These are phyloP conservation scores for Indri indri DNA, from an alignment of 2,113 vertebrate genomes.

Conservation along the genomic window DNA sequence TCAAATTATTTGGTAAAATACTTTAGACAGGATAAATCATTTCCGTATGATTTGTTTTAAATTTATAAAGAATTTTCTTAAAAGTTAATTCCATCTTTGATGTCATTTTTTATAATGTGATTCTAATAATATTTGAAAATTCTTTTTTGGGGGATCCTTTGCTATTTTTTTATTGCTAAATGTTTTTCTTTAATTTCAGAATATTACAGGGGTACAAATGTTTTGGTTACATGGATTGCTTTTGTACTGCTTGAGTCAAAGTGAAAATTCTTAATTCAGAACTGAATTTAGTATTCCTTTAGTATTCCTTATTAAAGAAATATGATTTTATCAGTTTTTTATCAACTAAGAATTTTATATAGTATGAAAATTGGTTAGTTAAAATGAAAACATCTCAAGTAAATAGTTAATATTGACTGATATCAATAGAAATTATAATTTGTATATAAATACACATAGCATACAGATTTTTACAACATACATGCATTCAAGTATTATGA, in stretches of 20 bases:
- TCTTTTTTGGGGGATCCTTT: not conserved
- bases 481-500: not conserved
- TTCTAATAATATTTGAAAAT: slow-evolving; percentile 47
- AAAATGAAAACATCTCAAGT: not conserved
- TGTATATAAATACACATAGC: not conserved
- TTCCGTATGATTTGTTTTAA: slow-evolving; percentile 44
- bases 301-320: slow-evolving; percentile 14
- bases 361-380: slow-evolving; percentile 24
- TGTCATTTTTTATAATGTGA: not conserved
- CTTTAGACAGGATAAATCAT: not conserved
- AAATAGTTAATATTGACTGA: slow-evolving; percentile 14
- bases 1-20: slow-evolving; percentile 43
- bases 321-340: slow-evolving; percentile 8
- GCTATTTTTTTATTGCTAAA: no score
- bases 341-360: not conserved
- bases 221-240: no score
- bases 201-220: no score
- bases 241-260: no score
- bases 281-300: slow-evolving; percentile 30
- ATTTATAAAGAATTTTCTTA: slow-evolving; percentile 43
- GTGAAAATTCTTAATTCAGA: slow-evolving; percentile 41
- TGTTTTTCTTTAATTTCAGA: no score
- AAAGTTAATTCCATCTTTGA: slow-evolving; percentile 23
- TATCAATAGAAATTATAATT: slow-evolving; percentile 32
- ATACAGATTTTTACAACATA: not conserved